These are phyloP conservation scores for Neodiprion fabricii DNA, from an alignment of 1,140 invertebrate species.

Conservation along the genomic window DNA sequence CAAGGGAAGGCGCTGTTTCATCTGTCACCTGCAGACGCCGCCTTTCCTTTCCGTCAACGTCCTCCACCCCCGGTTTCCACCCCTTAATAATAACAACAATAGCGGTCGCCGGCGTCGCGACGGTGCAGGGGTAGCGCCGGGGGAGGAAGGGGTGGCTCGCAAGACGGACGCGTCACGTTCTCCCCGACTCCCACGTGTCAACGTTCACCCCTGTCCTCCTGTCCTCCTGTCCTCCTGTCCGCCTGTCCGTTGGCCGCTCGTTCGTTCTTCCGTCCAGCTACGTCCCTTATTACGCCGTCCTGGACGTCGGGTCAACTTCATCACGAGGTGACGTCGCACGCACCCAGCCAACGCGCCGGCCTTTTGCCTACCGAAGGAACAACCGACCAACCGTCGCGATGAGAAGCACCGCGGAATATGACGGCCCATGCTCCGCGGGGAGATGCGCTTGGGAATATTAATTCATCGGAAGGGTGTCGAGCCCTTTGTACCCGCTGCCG, in stretches of 20 bases:
- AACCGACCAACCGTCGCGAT: not conserved
- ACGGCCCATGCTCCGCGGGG: not conserved
- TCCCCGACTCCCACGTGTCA: slow-evolving; percentile 45
- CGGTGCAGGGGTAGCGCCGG: slow-evolving; percentile 33
- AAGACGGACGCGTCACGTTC: slow-evolving; percentile 60
- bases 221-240: slow-evolving; percentile 22
- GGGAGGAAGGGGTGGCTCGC: slow-evolving; percentile 22
- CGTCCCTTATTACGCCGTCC: slow-evolving; percentile 53
- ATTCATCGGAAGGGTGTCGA: not conserved
- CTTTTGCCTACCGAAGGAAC: slow-evolving; percentile 1
- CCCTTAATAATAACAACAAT: slow-evolving; percentile 63
- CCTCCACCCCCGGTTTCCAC: slow-evolving; percentile 36
- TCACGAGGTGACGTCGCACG: slow-evolving; percentile 49
- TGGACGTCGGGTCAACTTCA: slow-evolving; percentile 57
- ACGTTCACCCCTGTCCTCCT: slow-evolving; percentile 41
- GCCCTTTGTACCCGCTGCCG: too few species aligned
- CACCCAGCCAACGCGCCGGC: slow-evolving; percentile 14
- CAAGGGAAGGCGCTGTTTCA: slow-evolving; percentile 53
- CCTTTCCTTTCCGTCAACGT: slow-evolving; percentile 61
- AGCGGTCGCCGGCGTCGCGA: slow-evolving; percentile 44
- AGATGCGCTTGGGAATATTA: not conserved
- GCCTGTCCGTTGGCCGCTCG: slow-evolving; percentile 20
- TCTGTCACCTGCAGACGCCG: slow-evolving; percentile 62
- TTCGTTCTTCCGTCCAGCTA: slow-evolving; percentile 29
- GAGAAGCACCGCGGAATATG: too few species aligned